These are phyloP conservation scores for Oscheius sp. DNA, from an alignment of 2,888 invertebrate species.

Conservation along the genomic window DNA sequence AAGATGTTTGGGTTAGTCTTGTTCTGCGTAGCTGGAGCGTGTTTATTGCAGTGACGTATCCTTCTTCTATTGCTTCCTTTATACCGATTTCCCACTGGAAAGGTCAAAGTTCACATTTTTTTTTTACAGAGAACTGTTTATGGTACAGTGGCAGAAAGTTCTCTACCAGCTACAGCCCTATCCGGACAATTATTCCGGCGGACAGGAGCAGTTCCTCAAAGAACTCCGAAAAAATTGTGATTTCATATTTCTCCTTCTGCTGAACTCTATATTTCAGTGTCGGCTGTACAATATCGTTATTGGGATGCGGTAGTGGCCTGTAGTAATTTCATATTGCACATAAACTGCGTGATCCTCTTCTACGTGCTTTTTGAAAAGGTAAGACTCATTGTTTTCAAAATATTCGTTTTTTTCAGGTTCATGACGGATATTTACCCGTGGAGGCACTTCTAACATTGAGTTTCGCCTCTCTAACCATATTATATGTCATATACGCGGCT, in stretches of 20 bases:
- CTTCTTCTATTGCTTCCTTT: not conserved
- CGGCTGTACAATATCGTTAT: slow-evolving; percentile 83
- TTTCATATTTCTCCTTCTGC: not conserved
- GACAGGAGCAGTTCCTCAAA: slow-evolving; percentile 84
- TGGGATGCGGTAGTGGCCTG: slow-evolving; percentile 83
- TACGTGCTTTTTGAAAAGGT: slow-evolving; percentile 69
- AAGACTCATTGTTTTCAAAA: slow-evolving; percentile 16
- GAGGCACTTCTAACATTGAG: slow-evolving; percentile 1
- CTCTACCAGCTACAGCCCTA: slow-evolving; percentile 88
- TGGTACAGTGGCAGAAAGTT: slow-evolving; percentile 84
- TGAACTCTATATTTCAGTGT: slow-evolving; percentile 76
- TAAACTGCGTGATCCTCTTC: slow-evolving; percentile 78
- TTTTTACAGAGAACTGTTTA: not conserved
- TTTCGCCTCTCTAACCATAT: not conserved
- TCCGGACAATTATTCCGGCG: slow-evolving; percentile 92
- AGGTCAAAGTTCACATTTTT: not conserved
- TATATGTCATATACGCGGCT: slow-evolving; percentile 16
- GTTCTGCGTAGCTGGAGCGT: not conserved
- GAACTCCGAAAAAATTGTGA: slow-evolving; percentile 78
- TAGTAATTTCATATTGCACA: slow-evolving; percentile 84
- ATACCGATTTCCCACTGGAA: not conserved
- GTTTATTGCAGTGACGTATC: not conserved
- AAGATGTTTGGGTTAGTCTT: too few species aligned
- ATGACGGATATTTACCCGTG: slow-evolving; percentile 68
- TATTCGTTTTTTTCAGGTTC: slow-evolving; percentile 13